These are phyloP conservation scores for Dryobotodes eremita DNA, from an alignment of 2,888 invertebrate species.

Conservation along the genomic window DNA sequence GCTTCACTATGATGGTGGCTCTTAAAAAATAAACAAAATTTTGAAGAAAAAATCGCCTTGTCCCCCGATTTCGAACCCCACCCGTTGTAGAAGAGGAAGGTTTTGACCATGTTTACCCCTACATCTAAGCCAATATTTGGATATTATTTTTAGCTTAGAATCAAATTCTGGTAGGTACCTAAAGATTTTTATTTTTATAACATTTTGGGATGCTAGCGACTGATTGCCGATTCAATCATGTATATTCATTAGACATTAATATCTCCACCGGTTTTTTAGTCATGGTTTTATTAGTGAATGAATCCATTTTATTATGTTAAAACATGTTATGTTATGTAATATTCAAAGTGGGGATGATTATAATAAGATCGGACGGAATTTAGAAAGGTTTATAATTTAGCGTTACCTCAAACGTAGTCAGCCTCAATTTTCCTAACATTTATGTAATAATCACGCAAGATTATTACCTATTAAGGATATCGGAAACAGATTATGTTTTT, in stretches of 20 bases:
- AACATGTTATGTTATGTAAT: conserved; percentile 38
- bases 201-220: background rate
- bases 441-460: conserved; percentile 40
- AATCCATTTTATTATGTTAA: conserved; percentile 35
- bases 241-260: conserved; percentile 31
- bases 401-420: conserved; percentile 34
- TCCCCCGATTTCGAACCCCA: background rate
- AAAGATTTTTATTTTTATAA: background rate
- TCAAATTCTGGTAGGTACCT: background rate
- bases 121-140: background rate
- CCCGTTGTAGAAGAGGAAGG: fast-evolving
- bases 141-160: background rate
- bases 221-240: conserved; percentile 14
- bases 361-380: conserved; percentile 42
- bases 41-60: background rate
- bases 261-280: conserved; percentile 9
- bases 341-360: conserved; percentile 16
- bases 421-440: conserved; percentile 35
- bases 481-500: background rate
- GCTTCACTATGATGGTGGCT: background rate
- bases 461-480: conserved; percentile 24
- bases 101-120: background rate
- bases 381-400: conserved; percentile 56
- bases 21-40: background rate
- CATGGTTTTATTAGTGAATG: conserved; percentile 36